A percentile compares a stretch with the other conserved stretches of the same genome.
These are phyloP conservation scores for Nomada lathburiana DNA, from an alignment of 2,888 invertebrate genomes.

Conservation along the genomic window DNA sequence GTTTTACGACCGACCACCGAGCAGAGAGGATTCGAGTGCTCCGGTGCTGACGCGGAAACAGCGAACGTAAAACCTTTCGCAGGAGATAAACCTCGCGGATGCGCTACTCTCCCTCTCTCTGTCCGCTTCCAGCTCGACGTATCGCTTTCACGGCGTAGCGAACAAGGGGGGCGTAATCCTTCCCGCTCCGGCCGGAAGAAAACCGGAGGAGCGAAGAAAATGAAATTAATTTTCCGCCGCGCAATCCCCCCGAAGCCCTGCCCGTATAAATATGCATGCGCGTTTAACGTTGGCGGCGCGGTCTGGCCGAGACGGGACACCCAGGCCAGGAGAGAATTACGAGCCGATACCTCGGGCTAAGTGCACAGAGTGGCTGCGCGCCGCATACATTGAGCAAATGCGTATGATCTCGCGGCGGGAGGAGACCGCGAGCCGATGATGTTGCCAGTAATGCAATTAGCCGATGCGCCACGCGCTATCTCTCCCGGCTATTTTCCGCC, in stretches of 20 bases:
- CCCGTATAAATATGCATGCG: conserved; percentile 54
- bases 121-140: no score
- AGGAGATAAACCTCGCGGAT: neutral
- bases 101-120: no score
- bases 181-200: neutral
- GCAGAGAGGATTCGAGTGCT: neutral
- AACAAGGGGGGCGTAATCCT: no score
- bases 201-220: neutral
- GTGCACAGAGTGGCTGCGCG: conserved; percentile 53
- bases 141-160: no score
- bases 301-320: neutral
- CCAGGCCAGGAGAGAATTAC: conserved; percentile 20
- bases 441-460: conserved; percentile 65
- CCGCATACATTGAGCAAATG: conserved; percentile 59
- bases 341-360: conserved; percentile 66
- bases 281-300: conserved; percentile 30
- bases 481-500: conserved; percentile 48
- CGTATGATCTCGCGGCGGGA: conserved; percentile 51
- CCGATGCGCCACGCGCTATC: conserved; percentile 39
- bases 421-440: conserved; percentile 45
- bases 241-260: conserved; percentile 34
- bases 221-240: conserved; percentile 52
- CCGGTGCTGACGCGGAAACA: neutral
- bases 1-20: conserved; percentile 2
- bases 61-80: neutral